Evolutionary conservation across 2,113 vertebrate genomes (phyloP).

Genomic region (human (Homo sapiens)): DNA sequence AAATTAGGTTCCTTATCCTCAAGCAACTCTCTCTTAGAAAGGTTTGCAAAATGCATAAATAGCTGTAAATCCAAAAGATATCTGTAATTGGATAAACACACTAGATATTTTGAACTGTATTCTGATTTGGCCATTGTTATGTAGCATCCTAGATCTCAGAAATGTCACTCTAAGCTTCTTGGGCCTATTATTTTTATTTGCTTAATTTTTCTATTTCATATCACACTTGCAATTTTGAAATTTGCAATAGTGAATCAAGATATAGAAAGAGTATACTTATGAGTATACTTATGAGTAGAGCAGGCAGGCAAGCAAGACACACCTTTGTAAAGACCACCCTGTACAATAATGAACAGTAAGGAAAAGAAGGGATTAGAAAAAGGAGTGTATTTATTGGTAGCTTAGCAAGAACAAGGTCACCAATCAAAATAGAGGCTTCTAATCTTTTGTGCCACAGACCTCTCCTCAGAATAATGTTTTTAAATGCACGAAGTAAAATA

Average conservation of each 20-base stretch:
- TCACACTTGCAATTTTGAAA: background rate
- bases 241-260: background rate
- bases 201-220: background rate
- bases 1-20: background rate
- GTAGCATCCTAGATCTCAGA: slow-evolving; percentile 29
- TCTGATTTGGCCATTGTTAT: background rate
- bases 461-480: background rate
- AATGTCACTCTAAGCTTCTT: background rate
- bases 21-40: background rate
- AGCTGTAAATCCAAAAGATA: background rate
- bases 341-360: background rate
- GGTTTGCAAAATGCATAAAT: background rate
- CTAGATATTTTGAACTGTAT: background rate
- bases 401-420: background rate
- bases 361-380: background rate
- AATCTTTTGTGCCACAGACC: background rate
- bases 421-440: background rate
- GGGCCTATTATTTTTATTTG: background rate
- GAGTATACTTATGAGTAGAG: background rate
- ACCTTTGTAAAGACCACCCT: background rate
- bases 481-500: slow-evolving; percentile 4
- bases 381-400: background rate
- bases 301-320: background rate
- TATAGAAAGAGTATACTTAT: background rate
- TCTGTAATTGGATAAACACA: background rate